Percentiles rank a stretch among this genome's conserved stretches.
Conservation (phyloP, 2,888 invertebrate genomes). For the Drosophila cracens region DNA sequence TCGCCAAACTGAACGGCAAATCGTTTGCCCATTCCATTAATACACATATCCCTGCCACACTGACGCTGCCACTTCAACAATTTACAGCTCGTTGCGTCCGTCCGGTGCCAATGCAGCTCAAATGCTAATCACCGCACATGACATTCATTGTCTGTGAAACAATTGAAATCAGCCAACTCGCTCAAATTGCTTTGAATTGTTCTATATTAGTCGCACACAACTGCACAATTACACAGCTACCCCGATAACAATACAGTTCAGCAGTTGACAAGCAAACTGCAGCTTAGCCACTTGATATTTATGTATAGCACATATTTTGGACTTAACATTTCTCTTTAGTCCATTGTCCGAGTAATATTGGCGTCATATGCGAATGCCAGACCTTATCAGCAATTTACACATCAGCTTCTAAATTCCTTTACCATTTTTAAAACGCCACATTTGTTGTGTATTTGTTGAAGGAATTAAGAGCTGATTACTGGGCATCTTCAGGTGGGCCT, state of each 20-base stretch:
- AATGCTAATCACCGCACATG: constrained; percentile 77
- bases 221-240: not conserved
- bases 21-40: constrained; percentile 2
- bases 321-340: constrained; percentile 2
- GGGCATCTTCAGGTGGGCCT: not conserved
- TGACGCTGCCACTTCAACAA: constrained; percentile 24
- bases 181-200: constrained; percentile 69
- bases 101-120: constrained; percentile 53
- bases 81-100: constrained; percentile 25
- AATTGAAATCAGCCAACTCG: constrained; percentile 69
- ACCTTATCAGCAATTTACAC: not conserved
- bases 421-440: not conserved
- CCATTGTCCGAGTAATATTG: constrained; percentile 8
- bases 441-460: not conserved
- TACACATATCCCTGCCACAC: constrained; percentile 8
- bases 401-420: not conserved
- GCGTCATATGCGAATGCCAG: not conserved
- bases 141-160: constrained; percentile 79
- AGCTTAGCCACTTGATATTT: constrained; percentile 36
- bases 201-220: constrained; percentile 50
- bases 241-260: not conserved
- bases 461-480: not conserved
- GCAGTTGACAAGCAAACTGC: constrained; percentile 27
- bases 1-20: constrained; percentile 48
- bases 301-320: constrained; percentile 16